A percentile compares a stretch with the other conserved stretches of the same genome.
These are phyloP conservation scores for Eupithecia abbreviata DNA, from an alignment of 2,888 invertebrate species.

Conservation along the genomic window DNA sequence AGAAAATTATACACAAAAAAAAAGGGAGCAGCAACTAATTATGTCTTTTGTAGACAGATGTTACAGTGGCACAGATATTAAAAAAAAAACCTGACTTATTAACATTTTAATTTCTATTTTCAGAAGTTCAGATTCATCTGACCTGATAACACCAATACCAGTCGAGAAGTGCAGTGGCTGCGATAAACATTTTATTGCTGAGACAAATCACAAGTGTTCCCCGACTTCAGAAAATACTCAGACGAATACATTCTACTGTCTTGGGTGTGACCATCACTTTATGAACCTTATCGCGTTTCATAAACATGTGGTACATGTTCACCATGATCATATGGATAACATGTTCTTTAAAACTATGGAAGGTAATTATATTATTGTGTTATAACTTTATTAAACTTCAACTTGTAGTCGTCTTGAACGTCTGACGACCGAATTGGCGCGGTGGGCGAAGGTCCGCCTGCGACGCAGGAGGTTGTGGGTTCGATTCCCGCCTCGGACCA, in stretches of 20 bases:
- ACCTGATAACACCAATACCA: conserved; percentile 57
- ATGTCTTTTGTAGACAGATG: too few species aligned
- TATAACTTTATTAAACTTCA: background rate
- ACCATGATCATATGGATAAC: conserved; percentile 55
- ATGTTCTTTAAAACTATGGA: conserved; percentile 56
- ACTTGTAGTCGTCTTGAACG: too few species aligned
- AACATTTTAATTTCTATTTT: conserved; percentile 24
- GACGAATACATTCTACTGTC: conserved; percentile 47
- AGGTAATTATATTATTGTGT: conserved; percentile 43
- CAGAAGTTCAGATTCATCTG: conserved; percentile 53
- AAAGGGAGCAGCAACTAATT: too few species aligned
- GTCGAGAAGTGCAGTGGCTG: conserved; percentile 56
- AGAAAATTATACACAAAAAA: too few species aligned
- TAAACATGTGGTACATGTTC: conserved; percentile 57
- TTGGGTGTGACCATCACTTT: conserved; percentile 58
- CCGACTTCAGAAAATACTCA: background rate
- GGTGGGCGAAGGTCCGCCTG: too few species aligned
- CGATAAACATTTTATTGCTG: conserved; percentile 26
- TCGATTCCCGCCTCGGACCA: too few species aligned
- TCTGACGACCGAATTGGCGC: too few species aligned
- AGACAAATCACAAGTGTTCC: background rate
- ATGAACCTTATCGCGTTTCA: conserved; percentile 53
- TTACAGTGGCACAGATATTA: too few species aligned
- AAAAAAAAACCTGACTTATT: background rate
- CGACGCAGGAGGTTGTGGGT: too few species aligned